phyloP scores from a whole-genome alignment of 1,140 invertebrate genomes.

The Drosophila ogumai region DNA sequence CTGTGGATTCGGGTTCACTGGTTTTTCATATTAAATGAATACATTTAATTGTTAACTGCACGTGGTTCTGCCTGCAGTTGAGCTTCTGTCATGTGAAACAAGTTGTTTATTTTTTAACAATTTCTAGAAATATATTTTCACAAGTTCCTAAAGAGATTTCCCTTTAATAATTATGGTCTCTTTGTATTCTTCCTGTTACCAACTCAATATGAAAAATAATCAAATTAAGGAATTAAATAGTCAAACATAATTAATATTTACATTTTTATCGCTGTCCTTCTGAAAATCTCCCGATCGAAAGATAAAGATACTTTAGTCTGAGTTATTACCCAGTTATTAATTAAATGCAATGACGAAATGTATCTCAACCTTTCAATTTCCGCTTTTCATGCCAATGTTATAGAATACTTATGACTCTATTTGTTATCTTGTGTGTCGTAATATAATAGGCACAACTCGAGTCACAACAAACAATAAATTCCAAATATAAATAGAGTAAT shows the following conservation, averaged over 20 bases:
- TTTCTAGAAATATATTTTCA: no score
- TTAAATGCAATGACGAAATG: conserved; percentile 25
- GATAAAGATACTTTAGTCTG: conserved; percentile 1
- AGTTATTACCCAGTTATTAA: conserved; percentile 24
- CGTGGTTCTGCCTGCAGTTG: conserved; percentile 24
- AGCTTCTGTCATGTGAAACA: conserved; percentile 33
- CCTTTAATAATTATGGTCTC: no score
- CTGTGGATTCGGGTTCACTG: conserved; percentile 26
- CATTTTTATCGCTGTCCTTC: conserved; percentile 9
- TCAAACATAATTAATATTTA: background rate
- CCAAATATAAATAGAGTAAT: conserved; percentile 36
- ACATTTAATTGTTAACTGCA: conserved; percentile 30
- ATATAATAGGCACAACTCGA: conserved; percentile 14
- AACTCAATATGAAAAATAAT: background rate
- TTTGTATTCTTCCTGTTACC: no score
- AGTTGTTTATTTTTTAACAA: background rate
- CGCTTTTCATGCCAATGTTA: conserved; percentile 28
- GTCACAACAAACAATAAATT: conserved; percentile 40
- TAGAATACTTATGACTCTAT: conserved; percentile 38
- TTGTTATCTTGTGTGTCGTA: conserved; percentile 37
- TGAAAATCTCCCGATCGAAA: conserved; percentile 1
- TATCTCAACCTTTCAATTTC: conserved; percentile 15
- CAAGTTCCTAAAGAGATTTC: no score
- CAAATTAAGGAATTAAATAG: background rate
- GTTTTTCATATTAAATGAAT: conserved; percentile 32